These are phyloP conservation scores for Paedocypris micromegethes DNA, from an alignment of 2,797 vertebrate genomes.

Conservation along the genomic window DNA sequence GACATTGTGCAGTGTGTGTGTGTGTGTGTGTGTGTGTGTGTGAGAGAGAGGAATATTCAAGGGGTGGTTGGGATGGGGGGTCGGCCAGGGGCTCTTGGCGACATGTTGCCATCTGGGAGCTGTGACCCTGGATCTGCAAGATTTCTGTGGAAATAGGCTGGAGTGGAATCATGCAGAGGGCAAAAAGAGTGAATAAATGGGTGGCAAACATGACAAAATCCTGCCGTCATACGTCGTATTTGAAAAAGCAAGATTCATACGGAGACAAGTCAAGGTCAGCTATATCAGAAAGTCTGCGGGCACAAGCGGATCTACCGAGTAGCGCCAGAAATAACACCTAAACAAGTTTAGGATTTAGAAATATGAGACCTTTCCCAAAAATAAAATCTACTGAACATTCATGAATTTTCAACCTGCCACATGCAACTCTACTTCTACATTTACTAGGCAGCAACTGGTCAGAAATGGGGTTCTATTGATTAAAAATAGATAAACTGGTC, in stretches of 20 bases:
- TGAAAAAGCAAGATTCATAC: constrained; percentile 34
- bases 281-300: background rate
- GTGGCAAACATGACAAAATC: constrained; percentile 2
- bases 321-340: no score
- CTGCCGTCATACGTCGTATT: constrained; percentile 33
- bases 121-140: constrained; percentile 47
- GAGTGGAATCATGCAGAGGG: constrained; percentile 50
- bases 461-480: no score
- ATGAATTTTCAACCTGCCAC: no score
- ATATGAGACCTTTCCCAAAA: no score
- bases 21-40: constrained; percentile 18
- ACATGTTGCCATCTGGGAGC: constrained; percentile 50
- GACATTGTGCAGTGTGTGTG: constrained; percentile 23
- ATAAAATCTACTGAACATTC: no score
- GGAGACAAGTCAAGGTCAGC: constrained; percentile 45
- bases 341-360: no score
- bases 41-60: constrained; percentile 3
- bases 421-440: no score
- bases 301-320: no score
- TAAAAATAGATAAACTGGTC: no score
- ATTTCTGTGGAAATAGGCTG: constrained; percentile 50
- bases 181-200: constrained; percentile 32
- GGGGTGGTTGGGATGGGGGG: constrained; percentile 1
- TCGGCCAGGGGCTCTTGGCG: constrained; percentile 41
- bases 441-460: no score